Conservation (phyloP, 2,797 vertebrate genomes). For the Halcyon leucocephala region DNA sequence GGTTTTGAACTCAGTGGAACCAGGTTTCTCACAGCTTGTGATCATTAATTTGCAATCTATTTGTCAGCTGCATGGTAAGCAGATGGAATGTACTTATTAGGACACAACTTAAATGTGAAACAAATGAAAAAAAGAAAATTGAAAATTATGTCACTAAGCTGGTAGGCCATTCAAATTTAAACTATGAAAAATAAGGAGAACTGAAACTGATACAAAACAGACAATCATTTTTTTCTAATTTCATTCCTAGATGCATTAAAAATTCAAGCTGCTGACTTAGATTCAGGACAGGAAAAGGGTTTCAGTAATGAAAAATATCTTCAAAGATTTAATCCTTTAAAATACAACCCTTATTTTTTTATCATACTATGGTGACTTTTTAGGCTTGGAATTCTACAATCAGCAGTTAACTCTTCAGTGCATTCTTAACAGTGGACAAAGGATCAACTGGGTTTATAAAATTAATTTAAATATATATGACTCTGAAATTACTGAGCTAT, state of each 20-base stretch:
- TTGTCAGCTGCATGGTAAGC: not conserved
- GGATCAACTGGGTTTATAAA: not conserved
- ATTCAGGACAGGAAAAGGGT: not conserved
- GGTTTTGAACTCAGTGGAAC: not conserved
- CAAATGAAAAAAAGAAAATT: not conserved
- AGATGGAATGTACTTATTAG: conserved; percentile 19
- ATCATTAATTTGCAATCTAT: conserved; percentile 42
- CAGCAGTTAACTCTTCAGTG: not conserved
- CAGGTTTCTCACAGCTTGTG: conserved; percentile 8
- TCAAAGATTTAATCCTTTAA: not conserved
- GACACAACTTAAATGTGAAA: not conserved
- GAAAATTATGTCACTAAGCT: not conserved
- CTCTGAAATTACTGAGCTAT: not conserved
- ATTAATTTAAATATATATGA: not conserved
- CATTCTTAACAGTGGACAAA: not conserved
- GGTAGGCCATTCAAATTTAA: not conserved
- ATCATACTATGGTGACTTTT: not conserved
- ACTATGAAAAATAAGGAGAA: not conserved
- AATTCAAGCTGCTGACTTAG: not conserved
- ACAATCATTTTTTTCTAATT: not conserved
- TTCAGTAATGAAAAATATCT: not conserved
- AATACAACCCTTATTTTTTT: not conserved
- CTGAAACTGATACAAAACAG: fast-evolving
- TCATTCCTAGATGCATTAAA: not conserved
- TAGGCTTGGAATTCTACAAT: not conserved